Evolutionary conservation across 2,797 vertebrate species (phyloP).

Genomic region (Argentina silus): DNA sequence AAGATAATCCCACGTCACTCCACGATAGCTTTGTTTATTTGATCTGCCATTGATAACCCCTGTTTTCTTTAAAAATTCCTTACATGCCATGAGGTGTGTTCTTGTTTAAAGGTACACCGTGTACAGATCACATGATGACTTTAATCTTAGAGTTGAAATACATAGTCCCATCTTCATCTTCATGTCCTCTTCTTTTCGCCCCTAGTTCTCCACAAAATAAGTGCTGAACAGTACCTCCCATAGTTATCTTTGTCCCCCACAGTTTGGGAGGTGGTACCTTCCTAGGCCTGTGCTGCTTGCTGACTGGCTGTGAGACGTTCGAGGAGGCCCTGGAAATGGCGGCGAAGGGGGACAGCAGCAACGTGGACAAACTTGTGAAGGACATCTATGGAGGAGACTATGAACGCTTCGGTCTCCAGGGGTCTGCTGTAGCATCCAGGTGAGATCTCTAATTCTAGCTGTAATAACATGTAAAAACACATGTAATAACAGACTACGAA

Average conservation of each 20-base stretch:
- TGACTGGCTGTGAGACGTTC: conserved; percentile 89
- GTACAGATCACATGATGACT: no score
- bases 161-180: no score
- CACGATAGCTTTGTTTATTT: neutral
- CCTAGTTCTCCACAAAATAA: neutral
- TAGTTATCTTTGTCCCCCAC: conserved; percentile 13
- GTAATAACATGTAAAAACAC: neutral
- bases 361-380: conserved; percentile 86
- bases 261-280: conserved; percentile 90
- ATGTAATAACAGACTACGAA: neutral
- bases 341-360: conserved; percentile 86
- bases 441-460: conserved; percentile 47
- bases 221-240: neutral
- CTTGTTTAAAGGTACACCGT: neutral
- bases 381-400: conserved; percentile 91
- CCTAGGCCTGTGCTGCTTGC: conserved; percentile 85
- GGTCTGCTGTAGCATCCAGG: conserved; percentile 89
- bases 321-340: conserved; percentile 91
- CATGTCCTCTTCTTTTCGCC: neutral
- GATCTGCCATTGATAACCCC: conserved; percentile 1
- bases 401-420: conserved; percentile 85
- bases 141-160: no score
- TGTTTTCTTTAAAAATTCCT: neutral
- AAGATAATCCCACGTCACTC: neutral
- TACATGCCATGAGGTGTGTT: neutral